Evolutionary conservation across 2,113 vertebrate species (phyloP).

Genomic region (Corvus moneduloides): DNA sequence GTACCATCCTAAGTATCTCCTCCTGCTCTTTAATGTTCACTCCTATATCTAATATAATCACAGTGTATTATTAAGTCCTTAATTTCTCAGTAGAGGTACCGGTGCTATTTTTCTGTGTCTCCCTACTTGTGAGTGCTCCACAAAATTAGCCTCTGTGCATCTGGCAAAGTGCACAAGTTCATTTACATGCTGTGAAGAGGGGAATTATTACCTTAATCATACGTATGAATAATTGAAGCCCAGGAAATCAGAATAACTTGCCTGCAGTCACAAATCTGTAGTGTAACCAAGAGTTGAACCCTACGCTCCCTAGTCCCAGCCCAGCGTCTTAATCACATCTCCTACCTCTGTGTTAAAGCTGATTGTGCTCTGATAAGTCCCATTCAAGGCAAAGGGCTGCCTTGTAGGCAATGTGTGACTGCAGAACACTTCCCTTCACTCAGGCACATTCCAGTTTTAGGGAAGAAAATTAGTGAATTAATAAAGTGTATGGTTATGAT

Average conservation of each 20-base stretch:
- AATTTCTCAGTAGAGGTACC: background rate
- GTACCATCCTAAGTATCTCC: background rate
- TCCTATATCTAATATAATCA: slow-evolving; percentile 22
- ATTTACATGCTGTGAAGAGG: slow-evolving; percentile 31
- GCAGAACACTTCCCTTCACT: background rate
- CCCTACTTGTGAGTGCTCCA: background rate
- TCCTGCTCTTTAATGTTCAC: background rate
- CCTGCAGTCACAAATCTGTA: slow-evolving; percentile 38
- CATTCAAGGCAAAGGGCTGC: background rate
- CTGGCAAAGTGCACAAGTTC: background rate
- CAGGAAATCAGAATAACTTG: slow-evolving; percentile 31
- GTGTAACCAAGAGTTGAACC: background rate
- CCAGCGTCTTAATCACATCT: background rate
- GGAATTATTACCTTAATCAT: slow-evolving; percentile 54
- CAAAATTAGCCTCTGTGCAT: background rate
- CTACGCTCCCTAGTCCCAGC: background rate
- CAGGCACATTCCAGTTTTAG: background rate
- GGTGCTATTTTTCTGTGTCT: background rate
- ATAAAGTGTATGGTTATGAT: background rate
- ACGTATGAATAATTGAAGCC: slow-evolving; percentile 26
- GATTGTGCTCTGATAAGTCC: background rate
- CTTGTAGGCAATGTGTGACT: background rate
- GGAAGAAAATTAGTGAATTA: background rate
- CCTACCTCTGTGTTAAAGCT: background rate
- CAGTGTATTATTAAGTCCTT: slow-evolving; percentile 29